A percentile compares a stretch with the other conserved stretches of the same genome.
Conservation (phyloP, 2,888 invertebrate species). For the Nymphalis c-album region DNA sequence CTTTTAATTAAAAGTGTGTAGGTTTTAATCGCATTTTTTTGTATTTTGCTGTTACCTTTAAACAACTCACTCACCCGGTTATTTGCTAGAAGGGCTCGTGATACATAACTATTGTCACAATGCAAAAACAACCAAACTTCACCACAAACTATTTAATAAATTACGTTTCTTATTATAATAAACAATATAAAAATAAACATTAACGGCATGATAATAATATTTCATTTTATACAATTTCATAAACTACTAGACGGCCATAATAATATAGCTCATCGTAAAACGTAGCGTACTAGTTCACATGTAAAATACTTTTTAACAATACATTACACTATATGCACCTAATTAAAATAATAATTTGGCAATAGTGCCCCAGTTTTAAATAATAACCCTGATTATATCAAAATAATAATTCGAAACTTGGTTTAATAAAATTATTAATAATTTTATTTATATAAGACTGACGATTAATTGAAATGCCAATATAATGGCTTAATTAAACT, state of each 20-base stretch:
- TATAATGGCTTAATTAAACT: slow-evolving; percentile 30
- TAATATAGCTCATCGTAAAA: background rate
- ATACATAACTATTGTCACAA: too few relatives aligned
- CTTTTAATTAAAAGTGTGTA: too few relatives aligned
- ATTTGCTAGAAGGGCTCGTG: too few relatives aligned
- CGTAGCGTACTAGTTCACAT: background rate
- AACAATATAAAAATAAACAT: too few relatives aligned
- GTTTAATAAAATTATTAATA: slow-evolving; percentile 17
- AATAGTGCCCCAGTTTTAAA: slow-evolving; percentile 3
- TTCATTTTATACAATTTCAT: too few relatives aligned
- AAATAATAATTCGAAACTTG: slow-evolving; percentile 17
- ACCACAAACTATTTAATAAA: too few relatives aligned
- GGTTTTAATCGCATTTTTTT: too few relatives aligned
- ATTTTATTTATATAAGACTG: slow-evolving; percentile 18
- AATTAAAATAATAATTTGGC: background rate
- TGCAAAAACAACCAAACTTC: too few relatives aligned
- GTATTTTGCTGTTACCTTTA: too few relatives aligned
- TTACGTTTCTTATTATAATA: too few relatives aligned
- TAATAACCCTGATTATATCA: slow-evolving; percentile 6
- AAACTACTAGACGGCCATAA: too few relatives aligned
- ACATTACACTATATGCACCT: background rate
- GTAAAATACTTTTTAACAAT: background rate
- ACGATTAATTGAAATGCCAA: slow-evolving; percentile 29
- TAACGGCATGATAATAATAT: background rate
- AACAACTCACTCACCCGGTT: too few relatives aligned